A percentile compares a stretch with the other conserved stretches of the same genome.
These are phyloP conservation scores for Pseudomyrmex flavicornis DNA, from an alignment of 1,140 invertebrate species.

Conservation along the genomic window DNA sequence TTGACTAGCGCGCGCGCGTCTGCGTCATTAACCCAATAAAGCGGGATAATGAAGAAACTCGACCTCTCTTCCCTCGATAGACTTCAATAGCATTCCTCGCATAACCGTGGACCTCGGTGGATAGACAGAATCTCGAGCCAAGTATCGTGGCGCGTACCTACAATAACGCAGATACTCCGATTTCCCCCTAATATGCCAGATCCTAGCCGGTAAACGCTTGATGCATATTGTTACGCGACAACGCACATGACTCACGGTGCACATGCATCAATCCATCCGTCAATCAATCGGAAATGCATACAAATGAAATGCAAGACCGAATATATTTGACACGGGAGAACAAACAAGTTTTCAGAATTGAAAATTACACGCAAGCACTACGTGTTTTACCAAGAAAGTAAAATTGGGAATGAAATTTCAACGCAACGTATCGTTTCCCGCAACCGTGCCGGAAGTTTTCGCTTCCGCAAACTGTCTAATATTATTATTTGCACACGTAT, in stretches of 20 bases:
- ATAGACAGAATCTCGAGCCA: constrained; percentile 62
- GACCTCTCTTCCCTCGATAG: constrained; percentile 61
- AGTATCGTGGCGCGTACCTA: constrained; percentile 59
- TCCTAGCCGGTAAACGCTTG: constrained; percentile 49
- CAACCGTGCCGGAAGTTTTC: background rate
- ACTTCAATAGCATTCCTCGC: constrained; percentile 80
- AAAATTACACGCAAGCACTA: background rate
- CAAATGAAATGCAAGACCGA: constrained; percentile 21
- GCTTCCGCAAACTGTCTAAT: background rate
- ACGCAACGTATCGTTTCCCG: background rate
- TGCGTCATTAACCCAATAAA: constrained; percentile 71
- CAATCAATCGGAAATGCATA: constrained; percentile 33
- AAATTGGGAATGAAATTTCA: background rate
- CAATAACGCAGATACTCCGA: constrained; percentile 58
- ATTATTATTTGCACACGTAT: background rate
- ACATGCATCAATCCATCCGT: constrained; percentile 11
- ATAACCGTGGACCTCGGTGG: constrained; percentile 56
- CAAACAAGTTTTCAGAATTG: no score
- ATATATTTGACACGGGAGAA: background rate
- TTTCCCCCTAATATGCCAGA: constrained; percentile 60
- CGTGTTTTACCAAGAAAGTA: background rate
- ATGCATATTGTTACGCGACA: constrained; percentile 62
- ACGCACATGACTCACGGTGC: constrained; percentile 62
- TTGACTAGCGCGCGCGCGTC: constrained; percentile 42
- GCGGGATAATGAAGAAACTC: constrained; percentile 79